Conservation (phyloP, 1,140 invertebrate genomes). For the Grapholita molesta region DNA sequence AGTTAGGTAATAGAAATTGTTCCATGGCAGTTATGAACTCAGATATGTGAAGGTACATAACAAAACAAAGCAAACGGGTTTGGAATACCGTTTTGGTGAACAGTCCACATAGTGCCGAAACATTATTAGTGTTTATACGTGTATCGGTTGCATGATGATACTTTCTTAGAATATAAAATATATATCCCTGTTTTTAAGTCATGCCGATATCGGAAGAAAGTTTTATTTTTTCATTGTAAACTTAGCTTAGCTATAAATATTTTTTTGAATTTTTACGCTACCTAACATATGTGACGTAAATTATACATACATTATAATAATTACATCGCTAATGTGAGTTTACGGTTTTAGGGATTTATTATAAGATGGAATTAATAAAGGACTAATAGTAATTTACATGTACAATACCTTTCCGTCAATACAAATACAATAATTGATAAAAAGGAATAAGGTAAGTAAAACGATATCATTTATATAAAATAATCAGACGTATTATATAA, state of each 20-base stretch:
- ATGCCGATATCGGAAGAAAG: not conserved
- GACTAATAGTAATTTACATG: not conserved
- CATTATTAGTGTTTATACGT: not conserved
- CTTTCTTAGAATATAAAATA: not conserved
- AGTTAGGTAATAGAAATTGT: no score
- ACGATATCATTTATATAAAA: not conserved
- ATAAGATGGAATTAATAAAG: no score
- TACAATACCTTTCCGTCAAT: no score
- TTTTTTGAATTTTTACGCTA: not conserved
- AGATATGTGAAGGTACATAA: no score
- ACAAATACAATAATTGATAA: not conserved
- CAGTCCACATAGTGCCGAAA: not conserved
- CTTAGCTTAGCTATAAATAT: not conserved
- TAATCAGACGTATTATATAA: not conserved
- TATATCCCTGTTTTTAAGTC: not conserved
- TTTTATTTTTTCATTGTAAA: not conserved
- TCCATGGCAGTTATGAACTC: no score
- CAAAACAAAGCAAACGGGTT: no score
- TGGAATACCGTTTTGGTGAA: no score
- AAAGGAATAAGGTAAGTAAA: not conserved
- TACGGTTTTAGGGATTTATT: no score
- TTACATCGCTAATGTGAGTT: no score
- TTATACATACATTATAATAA: not conserved
- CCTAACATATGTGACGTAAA: not conserved
- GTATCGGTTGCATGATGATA: not conserved